A percentile compares a stretch with the other conserved stretches of the same genome.
Conservation (phyloP, 2,113 vertebrate species). For the Genyomyrus donnyi region DNA sequence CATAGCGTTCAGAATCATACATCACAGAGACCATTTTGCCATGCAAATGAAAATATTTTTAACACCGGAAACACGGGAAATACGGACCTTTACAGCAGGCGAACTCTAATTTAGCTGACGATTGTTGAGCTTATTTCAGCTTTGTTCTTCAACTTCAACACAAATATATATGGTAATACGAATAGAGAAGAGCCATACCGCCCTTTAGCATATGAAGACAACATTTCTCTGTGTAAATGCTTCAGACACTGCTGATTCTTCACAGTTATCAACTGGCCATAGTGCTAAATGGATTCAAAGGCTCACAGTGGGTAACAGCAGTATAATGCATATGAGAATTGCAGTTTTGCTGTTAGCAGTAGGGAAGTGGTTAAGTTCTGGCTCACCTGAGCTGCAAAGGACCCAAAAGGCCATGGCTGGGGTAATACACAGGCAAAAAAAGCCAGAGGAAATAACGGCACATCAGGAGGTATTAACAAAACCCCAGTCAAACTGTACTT, state of each 20-base stretch:
- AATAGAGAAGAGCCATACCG: neutral
- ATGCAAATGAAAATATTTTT: neutral
- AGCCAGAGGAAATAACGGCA: neutral
- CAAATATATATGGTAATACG: constrained; percentile 2
- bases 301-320: neutral
- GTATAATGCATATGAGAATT: neutral
- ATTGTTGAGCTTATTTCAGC: neutral
- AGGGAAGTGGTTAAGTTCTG: neutral
- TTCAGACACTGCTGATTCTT: neutral
- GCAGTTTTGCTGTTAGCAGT: neutral
- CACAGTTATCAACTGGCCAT: neutral
- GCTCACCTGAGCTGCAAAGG: neutral
- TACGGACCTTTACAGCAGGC: neutral
- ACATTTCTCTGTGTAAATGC: neutral
- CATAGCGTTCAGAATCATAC: neutral
- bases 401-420: neutral
- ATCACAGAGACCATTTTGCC: neutral
- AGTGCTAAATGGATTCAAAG: neutral
- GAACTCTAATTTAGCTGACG: neutral
- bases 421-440: neutral
- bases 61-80: neutral
- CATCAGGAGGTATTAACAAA: neutral
- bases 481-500: neutral
- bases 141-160: neutral
- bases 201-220: neutral